These are phyloP conservation scores for Fistularia commersonii DNA, from an alignment of 2,797 vertebrate species.

Conservation along the genomic window DNA sequence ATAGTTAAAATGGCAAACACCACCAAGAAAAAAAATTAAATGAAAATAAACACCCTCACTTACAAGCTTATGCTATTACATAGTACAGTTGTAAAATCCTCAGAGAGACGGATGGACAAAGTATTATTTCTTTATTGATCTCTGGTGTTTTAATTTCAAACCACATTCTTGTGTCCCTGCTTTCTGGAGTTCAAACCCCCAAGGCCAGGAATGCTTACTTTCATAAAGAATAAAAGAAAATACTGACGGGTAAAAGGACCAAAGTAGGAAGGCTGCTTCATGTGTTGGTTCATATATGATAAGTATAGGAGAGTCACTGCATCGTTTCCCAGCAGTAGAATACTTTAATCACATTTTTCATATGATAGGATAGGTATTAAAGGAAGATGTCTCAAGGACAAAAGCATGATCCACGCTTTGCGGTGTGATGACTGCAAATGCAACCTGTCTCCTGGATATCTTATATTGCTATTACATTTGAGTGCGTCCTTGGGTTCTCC, in stretches of 20 bases:
- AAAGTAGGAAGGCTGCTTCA: constrained; percentile 37
- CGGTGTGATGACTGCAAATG: constrained; percentile 67
- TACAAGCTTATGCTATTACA: no score
- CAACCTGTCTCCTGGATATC: constrained; percentile 66
- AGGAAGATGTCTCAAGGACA: constrained; percentile 75
- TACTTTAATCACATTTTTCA: constrained; percentile 76
- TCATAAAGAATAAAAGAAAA: constrained; percentile 20
- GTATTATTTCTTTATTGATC: no score
- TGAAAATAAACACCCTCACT: no score
- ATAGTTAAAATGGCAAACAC: no score
- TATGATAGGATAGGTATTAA: constrained; percentile 61
- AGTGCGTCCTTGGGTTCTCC: constrained; percentile 67
- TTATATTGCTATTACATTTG: constrained; percentile 73
- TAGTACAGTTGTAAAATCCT: no score
- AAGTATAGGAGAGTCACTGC: constrained; percentile 48
- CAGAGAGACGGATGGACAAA: no score
- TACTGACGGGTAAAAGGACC: constrained; percentile 8
- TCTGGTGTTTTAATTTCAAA: background rate
- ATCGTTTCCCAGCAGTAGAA: constrained; percentile 51
- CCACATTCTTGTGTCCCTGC: background rate
- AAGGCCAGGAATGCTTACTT: constrained; percentile 5
- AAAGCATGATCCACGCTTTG: constrained; percentile 73
- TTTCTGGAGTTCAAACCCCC: background rate
- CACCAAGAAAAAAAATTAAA: no score
- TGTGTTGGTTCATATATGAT: constrained; percentile 56